Conservation (phyloP, 2,888 invertebrate species). For the Torymus texanus region DNA sequence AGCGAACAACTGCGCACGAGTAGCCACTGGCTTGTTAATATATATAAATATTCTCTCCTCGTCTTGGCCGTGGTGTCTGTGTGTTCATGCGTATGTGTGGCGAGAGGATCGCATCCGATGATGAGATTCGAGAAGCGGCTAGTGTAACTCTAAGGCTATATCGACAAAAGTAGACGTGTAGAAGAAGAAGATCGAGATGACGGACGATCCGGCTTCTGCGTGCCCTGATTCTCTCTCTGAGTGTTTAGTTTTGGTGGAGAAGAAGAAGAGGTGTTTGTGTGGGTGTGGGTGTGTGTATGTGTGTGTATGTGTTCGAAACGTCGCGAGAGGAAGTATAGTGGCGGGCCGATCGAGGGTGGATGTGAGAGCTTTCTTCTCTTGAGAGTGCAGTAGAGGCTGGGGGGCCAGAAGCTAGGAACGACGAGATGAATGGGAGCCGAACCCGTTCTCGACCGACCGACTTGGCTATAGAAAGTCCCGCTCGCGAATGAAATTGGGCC, state of each 20-base stretch:
- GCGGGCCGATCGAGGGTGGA: slow-evolving; percentile 14
- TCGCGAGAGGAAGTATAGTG: slow-evolving; percentile 43
- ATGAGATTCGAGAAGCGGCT: slow-evolving; percentile 43
- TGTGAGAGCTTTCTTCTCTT: slow-evolving; percentile 33
- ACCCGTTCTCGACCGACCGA: slow-evolving; percentile 42
- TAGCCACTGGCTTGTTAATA: slow-evolving; percentile 22
- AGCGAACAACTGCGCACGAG: slow-evolving; percentile 39
- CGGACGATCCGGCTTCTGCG: slow-evolving; percentile 21
- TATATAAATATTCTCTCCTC: slow-evolving; percentile 9
- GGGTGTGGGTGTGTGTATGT: too few species aligned
- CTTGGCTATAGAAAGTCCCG: slow-evolving; percentile 40
- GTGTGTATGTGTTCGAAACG: too few species aligned
- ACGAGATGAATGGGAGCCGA: slow-evolving; percentile 41
- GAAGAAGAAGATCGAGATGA: slow-evolving; percentile 51
- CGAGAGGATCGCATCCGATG: slow-evolving; percentile 49
- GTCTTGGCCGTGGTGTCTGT: slow-evolving; percentile 28
- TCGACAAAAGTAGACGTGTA: slow-evolving; percentile 40
- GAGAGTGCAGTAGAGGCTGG: slow-evolving; percentile 42
- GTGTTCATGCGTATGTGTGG: slow-evolving; percentile 32
- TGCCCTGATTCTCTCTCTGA: not conserved
- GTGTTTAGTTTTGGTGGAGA: too few species aligned
- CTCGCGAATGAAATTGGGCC: slow-evolving; percentile 50
- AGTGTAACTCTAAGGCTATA: slow-evolving; percentile 3
- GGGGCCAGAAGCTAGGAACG: slow-evolving; percentile 16
- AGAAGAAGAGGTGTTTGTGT: too few species aligned